phyloP scores from a whole-genome alignment of 2,113 vertebrate genomes.

The Scalopus aquaticus region DNA sequence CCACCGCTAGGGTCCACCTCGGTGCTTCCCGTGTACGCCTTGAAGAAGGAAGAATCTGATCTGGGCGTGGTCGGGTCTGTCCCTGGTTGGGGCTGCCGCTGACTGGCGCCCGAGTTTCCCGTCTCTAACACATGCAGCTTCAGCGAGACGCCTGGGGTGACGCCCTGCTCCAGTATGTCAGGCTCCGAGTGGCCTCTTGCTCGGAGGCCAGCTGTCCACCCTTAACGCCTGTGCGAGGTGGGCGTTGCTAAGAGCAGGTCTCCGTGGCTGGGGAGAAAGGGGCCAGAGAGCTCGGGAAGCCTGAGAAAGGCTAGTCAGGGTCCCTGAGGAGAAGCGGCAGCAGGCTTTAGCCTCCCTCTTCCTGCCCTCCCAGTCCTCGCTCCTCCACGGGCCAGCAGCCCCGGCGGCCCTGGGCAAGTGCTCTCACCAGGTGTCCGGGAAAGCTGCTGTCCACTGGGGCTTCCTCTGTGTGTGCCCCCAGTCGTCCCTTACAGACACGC shows the following conservation, averaged over 20 bases:
- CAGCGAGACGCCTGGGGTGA: background rate
- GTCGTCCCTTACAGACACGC: background rate
- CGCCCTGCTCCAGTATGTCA: background rate
- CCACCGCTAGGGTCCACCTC: background rate
- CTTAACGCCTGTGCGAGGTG: background rate
- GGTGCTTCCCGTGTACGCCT: background rate
- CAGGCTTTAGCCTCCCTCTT: too few relatives aligned
- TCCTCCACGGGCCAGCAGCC: too few relatives aligned
- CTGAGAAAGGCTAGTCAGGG: background rate
- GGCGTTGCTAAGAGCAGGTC: background rate
- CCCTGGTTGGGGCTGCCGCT: background rate
- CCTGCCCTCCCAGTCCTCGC: too few relatives aligned
- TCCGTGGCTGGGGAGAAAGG: too few relatives aligned
- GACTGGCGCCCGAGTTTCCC: background rate
- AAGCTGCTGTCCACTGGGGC: rapidly evolving
- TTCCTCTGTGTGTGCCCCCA: background rate
- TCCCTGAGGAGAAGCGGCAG: background rate
- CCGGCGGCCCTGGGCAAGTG: too few relatives aligned
- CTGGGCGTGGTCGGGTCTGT: background rate
- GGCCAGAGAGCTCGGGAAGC: background rate
- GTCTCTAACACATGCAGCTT: background rate
- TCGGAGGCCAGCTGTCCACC: background rate
- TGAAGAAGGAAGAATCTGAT: background rate
- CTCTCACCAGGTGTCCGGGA: background rate
- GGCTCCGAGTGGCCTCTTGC: background rate